Base-by-base conservation (phyloP, 2,888 invertebrate genomes). In the Campoletis raptor region DNA sequence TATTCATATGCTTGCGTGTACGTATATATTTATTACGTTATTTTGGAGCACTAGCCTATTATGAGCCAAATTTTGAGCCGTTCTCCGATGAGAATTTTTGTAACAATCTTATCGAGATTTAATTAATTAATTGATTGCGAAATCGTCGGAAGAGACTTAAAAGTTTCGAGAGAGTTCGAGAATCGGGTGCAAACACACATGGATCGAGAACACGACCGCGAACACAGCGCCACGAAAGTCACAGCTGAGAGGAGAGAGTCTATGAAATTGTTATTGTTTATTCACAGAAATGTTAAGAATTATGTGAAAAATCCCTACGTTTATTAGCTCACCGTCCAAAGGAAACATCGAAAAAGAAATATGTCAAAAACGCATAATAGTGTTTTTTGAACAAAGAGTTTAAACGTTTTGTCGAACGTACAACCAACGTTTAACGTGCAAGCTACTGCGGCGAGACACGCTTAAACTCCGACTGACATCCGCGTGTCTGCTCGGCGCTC, bases 281-380 rank as follows among this genome's bases (percentile, higher is more conserved):
- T 83, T 83, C 72, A 81, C 81, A 54, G 52, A 83, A 81, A 83
- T 78, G 57, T 73, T 73, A 77, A 78, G 83, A 81, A 81, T 86
- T 77, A 52, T 30, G 42, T 52, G 36, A 7, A 30, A 21, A 48
- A 36, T 66, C 15, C 37, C 4, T 61, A 48, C n/a, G 12, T 45
- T 2, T 57, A 8, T 5, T 57, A 8, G 9, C 70, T 24, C 61
- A n/a, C 37, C n/a, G 0, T 42, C 15, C 37, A 57, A 74, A 74
- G 57, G 30, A 61, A 61, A 8, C 6, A 24, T 30, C 15, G 30
- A 24, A 30, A 61, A 61, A 61, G 36, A 10, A 30, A n/a, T 30
- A n/a, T 42, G 42, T 12, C 6, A 42, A 69, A 12, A 15, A 69
- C 21, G 6, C 12, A n/a, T 10, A n/a, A 67, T 18, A 37, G n/a